These are phyloP conservation scores for Phoeniculus purpureus DNA, from an alignment of 2,797 vertebrate genomes.

Conservation along the genomic window DNA sequence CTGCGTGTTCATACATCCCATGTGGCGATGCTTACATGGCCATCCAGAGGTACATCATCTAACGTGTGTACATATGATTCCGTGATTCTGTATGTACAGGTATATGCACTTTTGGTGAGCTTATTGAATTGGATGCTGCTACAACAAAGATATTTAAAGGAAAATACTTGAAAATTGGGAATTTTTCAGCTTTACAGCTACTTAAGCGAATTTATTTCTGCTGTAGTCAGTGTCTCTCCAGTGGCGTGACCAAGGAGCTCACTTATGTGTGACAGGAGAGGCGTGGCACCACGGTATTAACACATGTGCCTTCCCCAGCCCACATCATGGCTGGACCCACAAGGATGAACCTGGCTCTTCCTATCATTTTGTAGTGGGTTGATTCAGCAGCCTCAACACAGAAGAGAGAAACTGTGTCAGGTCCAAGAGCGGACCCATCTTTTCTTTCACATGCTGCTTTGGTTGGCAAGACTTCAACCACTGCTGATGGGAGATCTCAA, in stretches of 20 bases:
- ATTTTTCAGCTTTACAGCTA: background rate
- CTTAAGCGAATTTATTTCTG: background rate
- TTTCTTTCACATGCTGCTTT: background rate
- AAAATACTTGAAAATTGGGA: background rate
- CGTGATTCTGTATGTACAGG: too few species aligned
- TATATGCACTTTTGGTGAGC: background rate
- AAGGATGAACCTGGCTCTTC: background rate
- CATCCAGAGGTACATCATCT: background rate
- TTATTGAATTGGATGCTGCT: background rate
- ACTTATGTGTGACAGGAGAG: accelerated
- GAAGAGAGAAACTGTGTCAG: background rate
- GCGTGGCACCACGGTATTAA: accelerated
- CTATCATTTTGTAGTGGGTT: background rate
- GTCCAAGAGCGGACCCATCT: background rate
- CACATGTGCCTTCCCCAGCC: accelerated
- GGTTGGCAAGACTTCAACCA: background rate
- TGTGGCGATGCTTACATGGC: background rate
- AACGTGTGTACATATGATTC: background rate
- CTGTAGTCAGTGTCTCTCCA: background rate
- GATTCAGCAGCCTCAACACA: background rate
- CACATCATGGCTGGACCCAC: accelerated
- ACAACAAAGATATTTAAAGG: background rate
- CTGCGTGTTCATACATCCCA: background rate
- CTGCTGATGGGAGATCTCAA: background rate
- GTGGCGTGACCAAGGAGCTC: accelerated